Evolutionary conservation across 2,797 vertebrate genomes (phyloP).

Genomic region (Poecile montanus): DNA sequence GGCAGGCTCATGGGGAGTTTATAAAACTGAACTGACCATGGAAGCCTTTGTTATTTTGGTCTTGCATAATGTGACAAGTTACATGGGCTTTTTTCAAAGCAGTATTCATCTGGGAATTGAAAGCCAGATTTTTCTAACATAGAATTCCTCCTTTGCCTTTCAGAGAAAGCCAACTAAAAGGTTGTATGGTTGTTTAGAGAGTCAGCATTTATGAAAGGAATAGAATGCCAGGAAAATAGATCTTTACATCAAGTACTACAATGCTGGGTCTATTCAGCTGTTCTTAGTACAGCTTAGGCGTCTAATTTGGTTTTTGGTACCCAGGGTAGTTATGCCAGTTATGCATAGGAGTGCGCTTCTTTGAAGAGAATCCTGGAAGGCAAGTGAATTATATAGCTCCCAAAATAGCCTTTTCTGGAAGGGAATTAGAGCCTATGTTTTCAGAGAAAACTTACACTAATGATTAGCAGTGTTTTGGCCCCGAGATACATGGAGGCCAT

Average conservation of each 20-base stretch:
- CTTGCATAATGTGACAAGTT: background rate
- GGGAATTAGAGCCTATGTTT: background rate
- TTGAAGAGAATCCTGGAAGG: background rate
- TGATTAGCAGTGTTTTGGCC: background rate
- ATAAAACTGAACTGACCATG: background rate
- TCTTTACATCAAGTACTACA: background rate
- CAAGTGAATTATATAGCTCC: background rate
- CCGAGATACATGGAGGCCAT: background rate
- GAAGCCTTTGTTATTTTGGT: background rate
- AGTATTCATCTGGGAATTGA: background rate
- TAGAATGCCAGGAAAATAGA: background rate
- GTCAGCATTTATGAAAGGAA: background rate
- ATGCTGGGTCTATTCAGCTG: background rate
- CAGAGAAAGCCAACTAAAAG: background rate
- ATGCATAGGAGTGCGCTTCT: background rate
- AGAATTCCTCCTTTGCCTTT: constrained; percentile 5
- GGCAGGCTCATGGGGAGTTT: background rate
- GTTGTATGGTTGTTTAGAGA: background rate
- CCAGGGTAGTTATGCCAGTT: background rate
- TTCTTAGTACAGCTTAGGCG: background rate
- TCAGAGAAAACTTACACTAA: background rate
- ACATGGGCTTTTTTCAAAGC: background rate
- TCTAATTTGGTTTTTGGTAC: background rate
- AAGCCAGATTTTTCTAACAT: background rate
- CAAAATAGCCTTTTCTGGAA: background rate